A percentile compares a stretch with the other conserved stretches of the same genome.
Evolutionary conservation across 2,113 vertebrate species (phyloP).

Genomic region (Cyprinodon variegatus): DNA sequence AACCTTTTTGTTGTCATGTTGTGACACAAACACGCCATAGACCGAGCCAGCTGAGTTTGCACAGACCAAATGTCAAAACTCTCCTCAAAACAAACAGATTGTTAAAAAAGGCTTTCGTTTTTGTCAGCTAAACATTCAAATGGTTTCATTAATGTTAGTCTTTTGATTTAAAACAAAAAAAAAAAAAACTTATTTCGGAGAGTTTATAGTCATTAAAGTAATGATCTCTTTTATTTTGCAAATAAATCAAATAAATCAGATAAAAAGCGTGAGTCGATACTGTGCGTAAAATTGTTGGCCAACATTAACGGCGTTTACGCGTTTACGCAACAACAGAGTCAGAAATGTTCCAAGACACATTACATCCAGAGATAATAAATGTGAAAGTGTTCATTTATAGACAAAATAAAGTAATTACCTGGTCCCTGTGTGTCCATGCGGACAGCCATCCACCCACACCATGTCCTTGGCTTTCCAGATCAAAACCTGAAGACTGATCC

Average conservation of each 20-base stretch:
- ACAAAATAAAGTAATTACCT: constrained; percentile 54
- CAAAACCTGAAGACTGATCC: constrained; percentile 48
- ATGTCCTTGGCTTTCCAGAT: constrained; percentile 22
- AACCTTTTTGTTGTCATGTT: constrained; percentile 15
- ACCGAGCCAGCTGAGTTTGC: constrained; percentile 18
- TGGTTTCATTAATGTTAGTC: neutral
- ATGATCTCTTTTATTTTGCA: too few relatives aligned
- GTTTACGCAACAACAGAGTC: neutral
- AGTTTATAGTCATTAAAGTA: too few relatives aligned
- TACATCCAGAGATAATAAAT: neutral
- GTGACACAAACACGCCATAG: constrained; percentile 20
- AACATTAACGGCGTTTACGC: neutral
- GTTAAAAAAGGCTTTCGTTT: neutral
- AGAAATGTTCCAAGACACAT: neutral
- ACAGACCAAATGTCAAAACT: neutral
- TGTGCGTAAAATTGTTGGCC: neutral
- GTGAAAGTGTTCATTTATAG: fast-evolving
- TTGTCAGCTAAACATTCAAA: neutral
- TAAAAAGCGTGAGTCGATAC: neutral
- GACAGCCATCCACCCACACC: constrained; percentile 47
- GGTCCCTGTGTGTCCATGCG: constrained; percentile 47
- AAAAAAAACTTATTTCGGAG: too few relatives aligned
- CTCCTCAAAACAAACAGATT: neutral
- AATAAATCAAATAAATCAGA: too few relatives aligned
- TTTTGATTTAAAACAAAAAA: neutral